Evolutionary conservation across 2,888 invertebrate genomes (phyloP).

Genomic region (Diogma glabrata): DNA sequence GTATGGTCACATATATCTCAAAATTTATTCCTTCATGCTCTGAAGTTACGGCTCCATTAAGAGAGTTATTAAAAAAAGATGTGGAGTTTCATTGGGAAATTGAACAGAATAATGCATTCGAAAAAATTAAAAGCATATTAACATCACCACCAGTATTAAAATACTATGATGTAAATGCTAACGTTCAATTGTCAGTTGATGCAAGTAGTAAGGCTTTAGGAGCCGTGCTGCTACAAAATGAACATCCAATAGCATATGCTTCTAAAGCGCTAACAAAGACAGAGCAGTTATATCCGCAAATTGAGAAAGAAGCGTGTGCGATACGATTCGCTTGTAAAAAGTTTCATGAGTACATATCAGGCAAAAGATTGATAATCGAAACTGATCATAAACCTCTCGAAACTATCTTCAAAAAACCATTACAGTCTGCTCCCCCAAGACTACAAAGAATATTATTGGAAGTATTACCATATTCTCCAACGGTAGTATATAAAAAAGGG

Average conservation of each 20-base stretch:
- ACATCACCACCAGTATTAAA: neutral
- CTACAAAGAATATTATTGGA: too few relatives aligned
- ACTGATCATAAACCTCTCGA: too few relatives aligned
- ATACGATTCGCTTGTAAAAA: too few relatives aligned
- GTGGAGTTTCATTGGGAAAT: neutral
- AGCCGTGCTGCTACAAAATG: neutral
- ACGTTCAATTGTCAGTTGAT: neutral
- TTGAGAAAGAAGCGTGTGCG: too few relatives aligned
- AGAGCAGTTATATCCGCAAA: neutral
- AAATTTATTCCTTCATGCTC: neutral
- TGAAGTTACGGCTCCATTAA: neutral
- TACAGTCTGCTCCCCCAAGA: too few relatives aligned
- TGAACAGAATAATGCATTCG: neutral
- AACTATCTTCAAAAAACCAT: too few relatives aligned
- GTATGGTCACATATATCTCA: slow-evolving; percentile 13
- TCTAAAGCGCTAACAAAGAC: neutral
- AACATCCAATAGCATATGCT: neutral
- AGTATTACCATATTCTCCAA: too few relatives aligned
- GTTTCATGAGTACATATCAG: too few relatives aligned
- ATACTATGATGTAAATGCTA: neutral
- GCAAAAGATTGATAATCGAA: too few relatives aligned
- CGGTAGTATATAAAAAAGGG: too few relatives aligned
- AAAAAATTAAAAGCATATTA: neutral
- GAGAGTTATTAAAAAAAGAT: neutral
- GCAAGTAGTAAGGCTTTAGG: neutral